These are phyloP conservation scores for Acronicta alni DNA, from an alignment of 2,888 invertebrate genomes.

Conservation along the genomic window DNA sequence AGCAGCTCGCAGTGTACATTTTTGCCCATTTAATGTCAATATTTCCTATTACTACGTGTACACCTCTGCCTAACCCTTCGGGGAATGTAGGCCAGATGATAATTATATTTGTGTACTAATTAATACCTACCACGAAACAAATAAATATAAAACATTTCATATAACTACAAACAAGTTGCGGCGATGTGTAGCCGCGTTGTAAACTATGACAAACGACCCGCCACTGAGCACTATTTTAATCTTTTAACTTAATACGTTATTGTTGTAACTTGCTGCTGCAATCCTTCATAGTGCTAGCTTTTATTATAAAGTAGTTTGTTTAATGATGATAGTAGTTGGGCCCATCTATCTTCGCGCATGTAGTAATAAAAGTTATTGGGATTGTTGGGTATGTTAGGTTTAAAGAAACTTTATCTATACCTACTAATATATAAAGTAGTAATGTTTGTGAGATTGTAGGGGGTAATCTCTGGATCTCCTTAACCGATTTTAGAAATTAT, in stretches of 20 bases:
- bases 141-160: neutral
- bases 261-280: constrained; percentile 15
- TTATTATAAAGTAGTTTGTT: constrained; percentile 2
- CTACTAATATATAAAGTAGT: too few relatives aligned
- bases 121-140: too few relatives aligned
- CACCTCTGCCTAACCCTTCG: neutral
- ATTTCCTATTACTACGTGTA: too few relatives aligned
- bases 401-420: too few relatives aligned
- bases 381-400: too few relatives aligned
- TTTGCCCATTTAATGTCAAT: too few relatives aligned
- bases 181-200: constrained; percentile 9
- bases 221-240: constrained; percentile 41
- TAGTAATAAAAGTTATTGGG: too few relatives aligned
- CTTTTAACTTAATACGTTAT: constrained; percentile 51
- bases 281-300: constrained; percentile 14
- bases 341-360: neutral
- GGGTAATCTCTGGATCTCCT: too few relatives aligned
- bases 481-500: too few relatives aligned
- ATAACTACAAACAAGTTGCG: neutral
- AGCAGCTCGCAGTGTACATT: too few relatives aligned
- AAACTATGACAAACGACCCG: constrained; percentile 46
- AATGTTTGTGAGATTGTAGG: too few relatives aligned
- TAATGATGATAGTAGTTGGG: neutral
- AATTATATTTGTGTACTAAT: too few relatives aligned
- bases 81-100: neutral